phyloP scores from a whole-genome alignment of 2,113 vertebrate genomes.

The Caretta caretta region DNA sequence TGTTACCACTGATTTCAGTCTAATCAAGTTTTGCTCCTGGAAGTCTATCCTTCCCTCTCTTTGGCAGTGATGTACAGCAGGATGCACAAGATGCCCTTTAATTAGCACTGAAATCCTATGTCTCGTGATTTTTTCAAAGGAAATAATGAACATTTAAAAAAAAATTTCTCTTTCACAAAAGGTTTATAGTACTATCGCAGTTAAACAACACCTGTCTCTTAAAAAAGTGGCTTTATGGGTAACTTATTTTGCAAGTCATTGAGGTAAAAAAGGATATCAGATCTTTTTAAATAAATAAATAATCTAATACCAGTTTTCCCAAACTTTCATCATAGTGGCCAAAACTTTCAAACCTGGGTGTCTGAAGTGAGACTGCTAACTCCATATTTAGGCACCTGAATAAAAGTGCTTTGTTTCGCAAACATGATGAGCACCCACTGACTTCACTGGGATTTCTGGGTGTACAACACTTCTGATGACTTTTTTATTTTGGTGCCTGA shows the following conservation, averaged over 20 bases:
- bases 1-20: not conserved
- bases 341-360: not conserved
- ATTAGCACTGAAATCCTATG: not conserved
- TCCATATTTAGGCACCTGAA: not conserved
- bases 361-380: not conserved
- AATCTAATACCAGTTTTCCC: not conserved
- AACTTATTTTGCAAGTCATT: not conserved
- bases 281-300: not conserved
- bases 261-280: not conserved
- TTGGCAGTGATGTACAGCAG: not conserved
- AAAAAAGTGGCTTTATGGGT: not conserved
- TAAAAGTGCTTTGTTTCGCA: not conserved
- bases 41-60: not conserved
- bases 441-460: not conserved
- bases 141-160: not conserved
- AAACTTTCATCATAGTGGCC: not conserved
- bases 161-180: not conserved
- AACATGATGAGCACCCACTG: not conserved
- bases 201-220: not conserved
- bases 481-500: not conserved
- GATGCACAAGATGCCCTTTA: not conserved
- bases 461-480: not conserved
- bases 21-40: not conserved
- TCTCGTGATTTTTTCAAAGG: not conserved
- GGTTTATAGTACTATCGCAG: not conserved